Evolutionary conservation across 2,888 invertebrate species (phyloP).

Genomic region (Nowickia ferox): DNA sequence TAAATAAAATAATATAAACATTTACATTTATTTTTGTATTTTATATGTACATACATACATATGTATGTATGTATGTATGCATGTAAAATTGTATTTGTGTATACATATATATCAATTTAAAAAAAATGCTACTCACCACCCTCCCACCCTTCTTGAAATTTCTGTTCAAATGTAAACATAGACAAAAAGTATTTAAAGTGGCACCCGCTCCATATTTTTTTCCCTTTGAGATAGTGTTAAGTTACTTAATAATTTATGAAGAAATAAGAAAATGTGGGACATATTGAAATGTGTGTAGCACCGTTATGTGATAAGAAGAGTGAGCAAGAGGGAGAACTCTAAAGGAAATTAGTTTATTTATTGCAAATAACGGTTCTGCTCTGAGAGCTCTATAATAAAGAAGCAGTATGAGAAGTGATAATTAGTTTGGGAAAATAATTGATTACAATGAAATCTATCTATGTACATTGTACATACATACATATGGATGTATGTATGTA

Average conservation of each 20-base stretch:
- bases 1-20: neutral
- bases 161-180: constrained; percentile 11
- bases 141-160: neutral
- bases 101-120: neutral
- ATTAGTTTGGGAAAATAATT: constrained; percentile 13
- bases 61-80: no score
- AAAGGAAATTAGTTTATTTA: constrained; percentile 13
- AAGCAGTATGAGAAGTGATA: neutral
- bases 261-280: constrained; percentile 65
- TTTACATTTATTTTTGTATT: neutral
- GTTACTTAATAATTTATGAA: neutral
- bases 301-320: constrained; percentile 43
- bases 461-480: no score
- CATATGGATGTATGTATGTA: no score
- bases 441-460: constrained; percentile 1
- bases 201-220: constrained; percentile 36
- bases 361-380: neutral
- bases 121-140: neutral
- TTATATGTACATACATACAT: neutral
- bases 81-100: neutral
- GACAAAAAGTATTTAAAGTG: constrained; percentile 22
- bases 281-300: constrained; percentile 64
- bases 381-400: neutral
- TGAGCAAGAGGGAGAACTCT: constrained; percentile 3
- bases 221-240: constrained; percentile 22